Evolutionary conservation across 2,113 vertebrate genomes (phyloP).

Genomic region (Atractosteus spatula): DNA sequence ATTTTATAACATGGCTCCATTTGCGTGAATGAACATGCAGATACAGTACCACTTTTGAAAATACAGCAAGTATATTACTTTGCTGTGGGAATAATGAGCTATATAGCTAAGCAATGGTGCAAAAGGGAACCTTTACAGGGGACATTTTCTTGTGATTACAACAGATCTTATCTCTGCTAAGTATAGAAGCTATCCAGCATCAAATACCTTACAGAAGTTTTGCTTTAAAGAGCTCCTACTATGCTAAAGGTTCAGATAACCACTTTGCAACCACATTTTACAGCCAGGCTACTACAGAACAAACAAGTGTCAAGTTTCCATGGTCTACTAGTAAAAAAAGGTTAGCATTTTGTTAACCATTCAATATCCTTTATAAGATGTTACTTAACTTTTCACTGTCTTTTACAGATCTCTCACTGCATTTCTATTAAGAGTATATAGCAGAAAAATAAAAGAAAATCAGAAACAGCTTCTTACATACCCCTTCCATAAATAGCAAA

Average conservation of each 20-base stretch:
- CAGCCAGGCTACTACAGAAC: slow-evolving; percentile 3
- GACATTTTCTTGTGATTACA: neutral
- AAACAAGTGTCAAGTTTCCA: slow-evolving; percentile 21
- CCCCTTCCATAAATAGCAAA: neutral
- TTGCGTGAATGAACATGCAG: neutral
- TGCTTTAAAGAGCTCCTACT: slow-evolving; percentile 3
- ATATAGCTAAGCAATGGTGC: neutral
- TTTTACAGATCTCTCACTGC: no score
- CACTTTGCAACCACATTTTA: slow-evolving; percentile 14
- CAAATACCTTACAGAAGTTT: slow-evolving; percentile 13
- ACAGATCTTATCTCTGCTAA: neutral
- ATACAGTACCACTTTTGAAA: no score
- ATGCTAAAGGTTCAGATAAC: slow-evolving; percentile 3
- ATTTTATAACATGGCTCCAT: neutral
- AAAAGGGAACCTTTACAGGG: neutral
- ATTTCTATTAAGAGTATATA: no score
- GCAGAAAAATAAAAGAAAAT: neutral
- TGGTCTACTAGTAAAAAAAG: neutral
- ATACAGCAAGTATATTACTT: neutral
- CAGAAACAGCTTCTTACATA: neutral
- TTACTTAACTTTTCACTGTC: neutral
- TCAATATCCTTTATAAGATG: neutral
- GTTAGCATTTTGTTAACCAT: slow-evolving; percentile 20
- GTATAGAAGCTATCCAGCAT: neutral
- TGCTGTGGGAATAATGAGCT: neutral